Evolutionary conservation across 2,113 vertebrate species (phyloP).

Genomic region (Calyptomena viridis): DNA sequence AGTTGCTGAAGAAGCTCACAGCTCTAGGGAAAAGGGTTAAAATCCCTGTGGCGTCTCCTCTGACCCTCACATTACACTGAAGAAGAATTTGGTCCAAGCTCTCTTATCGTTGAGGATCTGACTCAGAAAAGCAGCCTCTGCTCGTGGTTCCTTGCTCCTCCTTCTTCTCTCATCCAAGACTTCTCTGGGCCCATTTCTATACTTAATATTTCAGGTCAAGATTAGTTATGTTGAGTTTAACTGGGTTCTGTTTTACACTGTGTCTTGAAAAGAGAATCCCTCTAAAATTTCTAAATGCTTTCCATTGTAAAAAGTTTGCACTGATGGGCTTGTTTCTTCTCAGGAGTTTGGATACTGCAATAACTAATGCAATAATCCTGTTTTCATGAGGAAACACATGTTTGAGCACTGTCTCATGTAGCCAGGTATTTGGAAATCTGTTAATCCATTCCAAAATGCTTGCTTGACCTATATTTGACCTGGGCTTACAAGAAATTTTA

Average conservation of each 20-base stretch:
- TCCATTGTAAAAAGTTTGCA: neutral
- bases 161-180: neutral
- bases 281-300: neutral
- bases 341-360: neutral
- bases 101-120: conserved; percentile 1
- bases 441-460: conserved; percentile 16
- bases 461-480: conserved; percentile 28
- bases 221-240: neutral
- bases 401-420: neutral
- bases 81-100: conserved; percentile 24
- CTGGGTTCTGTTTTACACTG: neutral
- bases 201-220: conserved; percentile 1
- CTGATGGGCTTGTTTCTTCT: neutral
- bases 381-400: neutral
- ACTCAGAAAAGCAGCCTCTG: neutral
- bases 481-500: conserved; percentile 14
- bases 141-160: neutral
- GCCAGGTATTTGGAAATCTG: neutral
- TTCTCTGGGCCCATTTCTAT: neutral
- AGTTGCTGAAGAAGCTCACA: neutral
- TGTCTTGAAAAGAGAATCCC: neutral
- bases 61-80: conserved; percentile 23
- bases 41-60: neutral
- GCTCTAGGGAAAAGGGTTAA: conserved; percentile 26
- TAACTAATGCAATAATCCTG: neutral